Base-by-base conservation (phyloP, 64 coral and sea anemone species). In the Hydrozoanthus tunicans region DNA sequence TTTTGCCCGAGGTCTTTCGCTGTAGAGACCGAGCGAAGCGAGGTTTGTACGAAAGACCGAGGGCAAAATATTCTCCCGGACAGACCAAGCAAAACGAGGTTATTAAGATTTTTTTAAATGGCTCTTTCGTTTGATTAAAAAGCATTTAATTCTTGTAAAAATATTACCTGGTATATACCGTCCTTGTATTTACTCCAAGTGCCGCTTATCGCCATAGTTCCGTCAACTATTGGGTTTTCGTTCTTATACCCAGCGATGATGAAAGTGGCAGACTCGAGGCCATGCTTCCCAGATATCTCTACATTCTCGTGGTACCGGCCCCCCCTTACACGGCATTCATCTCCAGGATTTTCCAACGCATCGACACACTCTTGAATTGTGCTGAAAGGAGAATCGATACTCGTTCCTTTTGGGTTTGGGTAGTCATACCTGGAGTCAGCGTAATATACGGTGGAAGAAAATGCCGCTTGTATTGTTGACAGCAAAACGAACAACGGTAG, bases 251-350 rank as follows among this genome's bases (percentile, higher is more conserved):
- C 91, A 7, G 88, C 80, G 62, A 96, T 93, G 62, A 96, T 51
- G 8, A 93, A 86, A 12, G 86, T 76, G 11, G 73, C 53, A 20
- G 70, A 82, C 43, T 73, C 6, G 5, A 56, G 80, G 12, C 94
- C 94, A 52, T 93, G 89, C 73, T 96, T 96, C 11, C 89, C 89
- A 3, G 73, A 26, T 51, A 96, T 90, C 53, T 57, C 69, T 64
- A 96, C 86, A 61, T 55, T 60, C 51, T 96, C 94, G 13, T 91
- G 91, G 81, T 96, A 96, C n/a, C 94, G 81, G 3, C 91, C 94
- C 76, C 17, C 27, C 51, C 91, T 81, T 26, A 96, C 86, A 73
- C 85, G 27, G 23, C 92, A 93, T 32, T 93, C 85, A 14, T 93
- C 92, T 1, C 92, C 92, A 53, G 92, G 85, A 3, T 43, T 60